phyloP scores from a whole-genome alignment of 2,888 invertebrate genomes.

The Platycnemis pennipes region DNA sequence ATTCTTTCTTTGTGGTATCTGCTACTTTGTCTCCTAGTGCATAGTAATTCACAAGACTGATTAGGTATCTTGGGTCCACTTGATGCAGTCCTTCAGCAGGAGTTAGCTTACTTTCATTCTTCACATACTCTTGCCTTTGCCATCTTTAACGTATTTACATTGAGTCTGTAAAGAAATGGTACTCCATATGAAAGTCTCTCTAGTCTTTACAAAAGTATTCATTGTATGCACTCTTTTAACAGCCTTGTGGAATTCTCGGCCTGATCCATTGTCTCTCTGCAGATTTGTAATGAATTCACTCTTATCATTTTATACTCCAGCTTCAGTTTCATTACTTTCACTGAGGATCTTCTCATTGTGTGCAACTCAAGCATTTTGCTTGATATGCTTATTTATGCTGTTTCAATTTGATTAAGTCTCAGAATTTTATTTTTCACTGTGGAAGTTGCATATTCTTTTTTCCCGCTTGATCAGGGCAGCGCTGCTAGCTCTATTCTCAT shows the following conservation, averaged over 20 bases:
- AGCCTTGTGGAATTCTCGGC: not conserved
- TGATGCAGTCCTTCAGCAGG: constrained; percentile 14
- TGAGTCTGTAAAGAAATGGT: not conserved
- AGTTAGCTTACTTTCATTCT: not conserved
- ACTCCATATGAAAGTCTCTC: not conserved
- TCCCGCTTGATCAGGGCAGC: not conserved
- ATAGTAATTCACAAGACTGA: constrained; percentile 65
- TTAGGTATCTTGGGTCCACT: constrained; percentile 62
- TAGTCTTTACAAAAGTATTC: not conserved
- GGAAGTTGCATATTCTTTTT: no score
- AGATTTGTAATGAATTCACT: not conserved
- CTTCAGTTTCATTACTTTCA: not conserved
- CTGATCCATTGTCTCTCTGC: not conserved
- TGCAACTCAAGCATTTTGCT: not conserved
- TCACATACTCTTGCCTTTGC: not conserved
- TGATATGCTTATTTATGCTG: not conserved
- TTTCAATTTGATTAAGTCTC: not conserved
- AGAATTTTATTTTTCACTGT: no score
- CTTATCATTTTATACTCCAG: not conserved
- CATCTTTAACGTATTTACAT: not conserved
- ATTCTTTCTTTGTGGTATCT: not conserved
- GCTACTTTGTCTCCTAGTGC: constrained; percentile 59
- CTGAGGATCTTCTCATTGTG: not conserved
- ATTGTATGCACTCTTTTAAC: not conserved
- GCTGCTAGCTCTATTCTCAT: not conserved